Base-by-base conservation (phyloP, 1,140 invertebrate genomes). In the Zaprionus ghesquierei region DNA sequence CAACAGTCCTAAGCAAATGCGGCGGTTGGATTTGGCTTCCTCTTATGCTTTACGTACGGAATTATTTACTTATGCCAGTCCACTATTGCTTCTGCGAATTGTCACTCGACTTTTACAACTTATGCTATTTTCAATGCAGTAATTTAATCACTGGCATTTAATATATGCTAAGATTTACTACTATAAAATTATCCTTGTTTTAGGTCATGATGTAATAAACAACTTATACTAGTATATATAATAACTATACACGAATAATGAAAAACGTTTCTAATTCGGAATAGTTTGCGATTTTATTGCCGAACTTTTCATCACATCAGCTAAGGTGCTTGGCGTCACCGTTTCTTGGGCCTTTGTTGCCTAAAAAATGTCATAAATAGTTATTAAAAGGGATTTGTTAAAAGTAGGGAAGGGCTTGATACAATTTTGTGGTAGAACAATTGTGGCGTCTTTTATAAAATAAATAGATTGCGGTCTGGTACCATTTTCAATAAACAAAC, bases 321-420 rank as follows among this genome's bases (percentile, higher is more conserved):
- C 58, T 29, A 73, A 73, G 35, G 54, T 55, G 69, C 81, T 81
- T 46, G 63, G 44, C 29, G 65, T 81, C 20, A 55, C 29, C 56
- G 51, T 29, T 44, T 60, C 77, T 54, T 65, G 65, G n/a, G 59
- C 68, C 54, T 76, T 74, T 31, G 66, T 22, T 72, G 80, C 33
- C 0, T 58, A 70, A 33, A 20, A 8, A 22, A 15, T n/a, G n/a
- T n/a, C n/a, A 12, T 60, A 5, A n/a, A 46, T 15, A n/a, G n/a
- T n/a, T 41, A 41, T 41, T 41, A 8, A 31, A 25, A 10, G n/a
- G 18, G 2, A 2, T 8, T 41, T 2, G 6, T 15, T 8, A 15
- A 41, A 15, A 15, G 15, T 41, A 41, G 2, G n/a, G 5, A 38
- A 38, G 35, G 2, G 2, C 2, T 41, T 41, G n/a, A 38, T 5